phyloP scores from a whole-genome alignment of 1,140 invertebrate genomes.

The Odontomachus brunneus region DNA sequence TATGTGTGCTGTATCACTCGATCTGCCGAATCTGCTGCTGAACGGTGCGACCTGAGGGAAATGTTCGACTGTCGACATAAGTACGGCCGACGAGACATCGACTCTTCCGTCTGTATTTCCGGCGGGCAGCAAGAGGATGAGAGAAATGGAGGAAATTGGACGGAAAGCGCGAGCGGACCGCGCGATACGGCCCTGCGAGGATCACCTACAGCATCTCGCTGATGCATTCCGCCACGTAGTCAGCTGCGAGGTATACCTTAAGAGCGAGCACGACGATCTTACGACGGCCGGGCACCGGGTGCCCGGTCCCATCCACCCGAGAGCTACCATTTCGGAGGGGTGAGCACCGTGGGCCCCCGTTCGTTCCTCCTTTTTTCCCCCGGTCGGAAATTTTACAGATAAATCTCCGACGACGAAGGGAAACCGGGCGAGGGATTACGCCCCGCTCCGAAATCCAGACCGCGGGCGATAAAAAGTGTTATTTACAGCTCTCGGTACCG shows the following conservation, averaged over 20 bases:
- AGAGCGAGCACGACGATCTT: slow-evolving; percentile 36
- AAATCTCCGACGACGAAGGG: slow-evolving; percentile 54
- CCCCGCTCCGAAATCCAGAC: slow-evolving; percentile 50
- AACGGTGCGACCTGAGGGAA: background rate
- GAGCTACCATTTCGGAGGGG: no score
- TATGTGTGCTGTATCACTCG: slow-evolving; percentile 13
- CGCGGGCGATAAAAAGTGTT: slow-evolving; percentile 70
- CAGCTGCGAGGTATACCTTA: slow-evolving; percentile 56
- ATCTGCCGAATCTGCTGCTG: slow-evolving; percentile 1
- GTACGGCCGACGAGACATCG: no score
- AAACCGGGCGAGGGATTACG: slow-evolving; percentile 35
- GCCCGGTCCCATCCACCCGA: slow-evolving; percentile 10
- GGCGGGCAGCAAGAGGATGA: background rate
- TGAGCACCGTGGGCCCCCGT: no score
- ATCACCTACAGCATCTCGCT: slow-evolving; percentile 66
- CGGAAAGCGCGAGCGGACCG: background rate
- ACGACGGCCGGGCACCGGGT: slow-evolving; percentile 34
- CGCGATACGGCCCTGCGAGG: slow-evolving; percentile 72
- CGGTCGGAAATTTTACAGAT: slow-evolving; percentile 60
- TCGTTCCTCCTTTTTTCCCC: background rate
- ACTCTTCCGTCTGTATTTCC: slow-evolving; percentile 14
- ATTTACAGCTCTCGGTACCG: slow-evolving; percentile 62
- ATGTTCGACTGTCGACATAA: no score
- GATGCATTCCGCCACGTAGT: slow-evolving; percentile 75
- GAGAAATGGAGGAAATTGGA: background rate